Evolutionary conservation across 2,113 vertebrate genomes (phyloP).

Genomic region (Ochotona curzoniae): DNA sequence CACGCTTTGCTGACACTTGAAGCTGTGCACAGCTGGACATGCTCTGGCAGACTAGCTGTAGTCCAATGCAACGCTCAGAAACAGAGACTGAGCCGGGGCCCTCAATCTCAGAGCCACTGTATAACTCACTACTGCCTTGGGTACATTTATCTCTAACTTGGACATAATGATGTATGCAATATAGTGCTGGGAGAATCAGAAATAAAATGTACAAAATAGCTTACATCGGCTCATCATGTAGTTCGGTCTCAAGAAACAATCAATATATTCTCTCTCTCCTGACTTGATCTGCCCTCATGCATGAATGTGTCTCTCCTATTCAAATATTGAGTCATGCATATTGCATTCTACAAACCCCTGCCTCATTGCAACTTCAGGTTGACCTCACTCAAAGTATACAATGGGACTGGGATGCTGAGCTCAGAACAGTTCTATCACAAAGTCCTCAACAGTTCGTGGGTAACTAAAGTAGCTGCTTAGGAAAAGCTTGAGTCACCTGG

Average conservation of each 20-base stretch:
- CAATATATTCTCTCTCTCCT: neutral
- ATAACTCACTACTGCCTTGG: neutral
- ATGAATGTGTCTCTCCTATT: neutral
- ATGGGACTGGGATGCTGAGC: neutral
- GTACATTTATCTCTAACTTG: neutral
- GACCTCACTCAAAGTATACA: conserved; percentile 16
- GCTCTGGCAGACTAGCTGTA: neutral
- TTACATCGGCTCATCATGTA: neutral
- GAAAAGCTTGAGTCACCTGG: neutral
- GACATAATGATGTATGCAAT: neutral
- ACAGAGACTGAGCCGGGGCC: neutral
- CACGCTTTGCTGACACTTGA: neutral
- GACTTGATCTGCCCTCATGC: neutral
- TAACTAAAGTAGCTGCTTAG: neutral
- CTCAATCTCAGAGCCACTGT: neutral
- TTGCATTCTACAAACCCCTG: neutral
- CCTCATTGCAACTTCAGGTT: neutral
- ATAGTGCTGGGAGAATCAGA: neutral
- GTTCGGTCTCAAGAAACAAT: neutral
- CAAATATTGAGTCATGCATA: neutral
- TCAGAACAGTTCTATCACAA: neutral
- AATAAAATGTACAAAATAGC: neutral
- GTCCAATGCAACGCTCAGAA: neutral
- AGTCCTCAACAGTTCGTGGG: neutral
- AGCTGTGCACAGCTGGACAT: neutral